phyloP scores from a whole-genome alignment of 2,888 invertebrate species.

The Nezara viridula region DNA sequence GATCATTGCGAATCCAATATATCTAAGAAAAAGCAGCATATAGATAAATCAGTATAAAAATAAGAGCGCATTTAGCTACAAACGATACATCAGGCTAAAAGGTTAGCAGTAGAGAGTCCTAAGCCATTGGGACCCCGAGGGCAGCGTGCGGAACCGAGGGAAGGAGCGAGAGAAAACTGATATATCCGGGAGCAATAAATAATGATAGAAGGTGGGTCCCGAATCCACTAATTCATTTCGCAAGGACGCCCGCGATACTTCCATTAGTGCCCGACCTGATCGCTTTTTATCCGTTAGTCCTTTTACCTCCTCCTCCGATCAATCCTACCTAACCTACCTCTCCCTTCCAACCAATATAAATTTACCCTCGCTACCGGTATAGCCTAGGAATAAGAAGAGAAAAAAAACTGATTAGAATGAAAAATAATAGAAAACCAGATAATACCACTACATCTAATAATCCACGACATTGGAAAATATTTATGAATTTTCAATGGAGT shows the following conservation, averaged over 20 bases:
- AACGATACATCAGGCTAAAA: constrained; percentile 12
- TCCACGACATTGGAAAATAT: too few species aligned
- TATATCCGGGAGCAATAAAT: constrained; percentile 27
- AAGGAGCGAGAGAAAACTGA: constrained; percentile 5
- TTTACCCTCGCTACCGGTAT: not conserved
- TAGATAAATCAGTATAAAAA: not conserved
- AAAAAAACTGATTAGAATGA: not conserved
- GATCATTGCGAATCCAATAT: too few species aligned
- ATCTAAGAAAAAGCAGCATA: too few species aligned
- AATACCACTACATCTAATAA: not conserved
- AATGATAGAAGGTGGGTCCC: constrained; percentile 24
- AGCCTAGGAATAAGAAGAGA: not conserved
- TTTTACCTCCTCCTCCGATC: constrained; percentile 35
- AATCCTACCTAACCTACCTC: constrained; percentile 18
- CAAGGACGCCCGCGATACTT: not conserved
- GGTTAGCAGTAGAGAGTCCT: not conserved
- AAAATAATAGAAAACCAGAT: too few species aligned
- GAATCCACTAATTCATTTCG: constrained; percentile 44
- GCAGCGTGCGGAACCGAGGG: not conserved
- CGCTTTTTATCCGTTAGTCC: not conserved
- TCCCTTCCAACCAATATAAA: not conserved
- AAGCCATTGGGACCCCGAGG: not conserved
- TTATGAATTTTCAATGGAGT: too few species aligned
- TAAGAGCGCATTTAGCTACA: not conserved
- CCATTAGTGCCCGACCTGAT: not conserved